A percentile compares a stretch with the other conserved stretches of the same genome.
Evolutionary conservation across 2,888 invertebrate genomes (phyloP).

Genomic region (Rugalucina vietnamica): DNA sequence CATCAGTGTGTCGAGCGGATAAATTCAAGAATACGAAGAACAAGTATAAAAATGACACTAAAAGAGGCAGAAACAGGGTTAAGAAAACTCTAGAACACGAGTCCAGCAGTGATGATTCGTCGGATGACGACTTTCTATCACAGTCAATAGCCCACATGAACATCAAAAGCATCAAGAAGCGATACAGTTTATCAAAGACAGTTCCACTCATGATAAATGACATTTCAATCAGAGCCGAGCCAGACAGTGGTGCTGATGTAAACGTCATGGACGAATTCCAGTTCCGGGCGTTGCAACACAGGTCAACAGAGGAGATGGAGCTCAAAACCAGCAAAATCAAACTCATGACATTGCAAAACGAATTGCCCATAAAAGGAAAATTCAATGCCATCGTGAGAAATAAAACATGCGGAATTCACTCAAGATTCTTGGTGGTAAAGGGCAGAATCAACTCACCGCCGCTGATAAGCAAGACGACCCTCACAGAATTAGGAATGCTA

Average conservation of each 20-base stretch:
- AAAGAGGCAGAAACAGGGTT: background rate
- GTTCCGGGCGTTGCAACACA: background rate
- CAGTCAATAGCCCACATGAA: background rate
- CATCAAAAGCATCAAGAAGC: background rate
- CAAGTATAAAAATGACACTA: background rate
- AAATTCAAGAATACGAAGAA: background rate
- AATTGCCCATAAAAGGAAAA: background rate
- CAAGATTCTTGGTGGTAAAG: background rate
- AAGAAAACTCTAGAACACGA: background rate
- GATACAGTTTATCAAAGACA: background rate
- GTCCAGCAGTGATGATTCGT: background rate
- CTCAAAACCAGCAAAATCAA: background rate
- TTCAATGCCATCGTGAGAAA: background rate
- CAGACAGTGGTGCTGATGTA: background rate
- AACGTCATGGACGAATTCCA: conserved; percentile 7
- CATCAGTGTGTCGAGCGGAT: background rate
- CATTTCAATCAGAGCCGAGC: background rate
- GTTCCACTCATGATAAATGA: background rate
- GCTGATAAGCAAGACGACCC: background rate
- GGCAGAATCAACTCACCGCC: background rate
- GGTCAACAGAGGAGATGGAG: background rate
- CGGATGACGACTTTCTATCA: background rate
- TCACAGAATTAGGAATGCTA: background rate
- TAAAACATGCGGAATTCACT: background rate
- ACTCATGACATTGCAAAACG: background rate